Conservation (phyloP, 2,797 vertebrate genomes). For the Tinamus major region DNA sequence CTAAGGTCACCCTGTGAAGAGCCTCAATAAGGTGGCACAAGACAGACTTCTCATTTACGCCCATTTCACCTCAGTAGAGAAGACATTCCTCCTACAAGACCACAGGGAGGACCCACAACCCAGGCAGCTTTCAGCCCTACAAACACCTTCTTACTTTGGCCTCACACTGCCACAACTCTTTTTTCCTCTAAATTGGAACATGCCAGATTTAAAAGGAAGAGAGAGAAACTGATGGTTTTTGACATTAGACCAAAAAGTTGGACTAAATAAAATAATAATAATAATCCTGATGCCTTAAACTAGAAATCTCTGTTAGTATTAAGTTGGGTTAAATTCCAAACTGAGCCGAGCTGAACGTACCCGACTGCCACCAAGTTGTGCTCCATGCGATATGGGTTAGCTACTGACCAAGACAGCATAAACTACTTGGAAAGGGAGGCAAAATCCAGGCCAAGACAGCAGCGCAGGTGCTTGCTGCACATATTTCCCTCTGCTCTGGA, state of each 20-base stretch:
- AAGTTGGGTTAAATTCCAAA: neutral
- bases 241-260: fast-evolving
- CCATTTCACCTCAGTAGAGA: neutral
- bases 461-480: fast-evolving
- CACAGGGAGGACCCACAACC: neutral
- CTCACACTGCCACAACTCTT: neutral
- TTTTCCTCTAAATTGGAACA: neutral
- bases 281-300: neutral
- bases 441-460: fast-evolving
- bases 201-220: neutral
- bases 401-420: neutral
- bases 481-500: fast-evolving
- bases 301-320: neutral
- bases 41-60: neutral
- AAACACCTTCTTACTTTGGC: neutral
- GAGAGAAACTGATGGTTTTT: neutral
- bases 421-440: neutral
- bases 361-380: neutral
- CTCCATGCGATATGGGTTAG: neutral
- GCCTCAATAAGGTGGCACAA: neutral
- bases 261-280: neutral
- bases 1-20: neutral
- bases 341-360: neutral
- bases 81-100: neutral
- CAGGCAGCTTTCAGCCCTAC: neutral